Percentiles rank a stretch among this genome's conserved stretches.
phyloP scores from a whole-genome alignment of 2,888 invertebrate genomes.

The Drosophila cognata region DNA sequence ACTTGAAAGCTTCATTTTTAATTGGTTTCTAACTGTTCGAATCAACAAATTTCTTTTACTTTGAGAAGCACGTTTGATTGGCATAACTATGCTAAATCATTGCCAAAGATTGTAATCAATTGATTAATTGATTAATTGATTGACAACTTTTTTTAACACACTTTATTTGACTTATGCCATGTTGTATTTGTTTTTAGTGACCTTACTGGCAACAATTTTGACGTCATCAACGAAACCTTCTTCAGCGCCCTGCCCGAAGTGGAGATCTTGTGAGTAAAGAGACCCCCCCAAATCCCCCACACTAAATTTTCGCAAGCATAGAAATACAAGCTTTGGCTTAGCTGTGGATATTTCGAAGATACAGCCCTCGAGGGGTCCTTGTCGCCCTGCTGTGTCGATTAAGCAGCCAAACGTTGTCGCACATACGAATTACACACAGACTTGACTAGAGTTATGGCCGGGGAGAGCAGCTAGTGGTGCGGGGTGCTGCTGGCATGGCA shows the following conservation, averaged over 20 bases:
- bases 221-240: constrained; percentile 77
- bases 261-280: constrained; percentile 85
- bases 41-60: not conserved
- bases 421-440: constrained; percentile 64
- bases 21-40: not conserved
- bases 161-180: constrained; percentile 10
- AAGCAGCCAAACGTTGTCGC: constrained; percentile 53
- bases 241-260: constrained; percentile 81
- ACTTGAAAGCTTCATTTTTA: not conserved
- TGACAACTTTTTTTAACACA: constrained; percentile 2
- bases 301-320: constrained; percentile 45
- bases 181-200: constrained; percentile 81
- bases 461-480: not conserved
- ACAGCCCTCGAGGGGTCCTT: constrained; percentile 36
- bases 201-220: constrained; percentile 85
- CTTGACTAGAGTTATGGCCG: constrained; percentile 27
- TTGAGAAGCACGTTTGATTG: not conserved
- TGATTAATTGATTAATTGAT: not conserved
- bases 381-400: constrained; percentile 57
- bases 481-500: not conserved
- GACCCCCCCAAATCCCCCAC: not conserved
- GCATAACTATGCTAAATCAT: not conserved
- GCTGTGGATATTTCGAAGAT: constrained; percentile 29
- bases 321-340: constrained; percentile 33
- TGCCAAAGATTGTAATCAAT: not conserved